A percentile compares a stretch with the other conserved stretches of the same genome.
Conservation (phyloP, 2,797 vertebrate genomes). For the Schizothorax lantsangensis region DNA sequence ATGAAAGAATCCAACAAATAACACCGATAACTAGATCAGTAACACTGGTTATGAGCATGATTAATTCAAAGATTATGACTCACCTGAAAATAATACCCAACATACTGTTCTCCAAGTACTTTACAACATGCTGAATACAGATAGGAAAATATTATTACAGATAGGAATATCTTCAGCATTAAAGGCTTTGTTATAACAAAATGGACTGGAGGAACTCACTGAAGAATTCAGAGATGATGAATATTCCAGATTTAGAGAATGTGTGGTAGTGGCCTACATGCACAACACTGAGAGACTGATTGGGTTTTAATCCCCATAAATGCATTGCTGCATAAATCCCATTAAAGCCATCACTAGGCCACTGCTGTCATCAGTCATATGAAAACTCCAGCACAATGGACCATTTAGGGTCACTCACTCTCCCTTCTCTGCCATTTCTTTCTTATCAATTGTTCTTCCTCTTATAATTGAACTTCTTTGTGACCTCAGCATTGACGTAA, state of each 20-base stretch:
- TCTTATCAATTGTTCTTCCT: not conserved
- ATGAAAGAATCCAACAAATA: conserved; percentile 59
- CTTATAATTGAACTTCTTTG: not conserved
- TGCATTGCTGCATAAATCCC: conserved; percentile 49
- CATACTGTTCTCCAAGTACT: not conserved
- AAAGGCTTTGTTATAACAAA: not conserved
- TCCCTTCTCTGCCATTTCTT: conserved; percentile 1
- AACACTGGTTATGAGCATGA: conserved; percentile 39
- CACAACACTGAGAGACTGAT: conserved; percentile 37
- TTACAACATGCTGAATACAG: not conserved
- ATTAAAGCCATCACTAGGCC: conserved; percentile 46
- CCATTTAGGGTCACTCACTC: not conserved
- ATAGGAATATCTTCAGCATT: not conserved
- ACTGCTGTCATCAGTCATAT: conserved; percentile 45
- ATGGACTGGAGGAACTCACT: not conserved
- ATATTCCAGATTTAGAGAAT: conserved; percentile 7
- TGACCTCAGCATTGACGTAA: conserved; percentile 4
- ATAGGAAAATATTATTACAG: not conserved
- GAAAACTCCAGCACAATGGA: conserved; percentile 17
- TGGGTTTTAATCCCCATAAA: conserved; percentile 50
- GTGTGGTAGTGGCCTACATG: conserved; percentile 25
- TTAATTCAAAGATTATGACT: conserved; percentile 27
- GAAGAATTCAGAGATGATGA: not conserved
- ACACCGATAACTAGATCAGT: conserved; percentile 57
- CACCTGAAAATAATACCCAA: not conserved